Conservation (phyloP, 1,140 invertebrate species). For the Samia ricini region DNA sequence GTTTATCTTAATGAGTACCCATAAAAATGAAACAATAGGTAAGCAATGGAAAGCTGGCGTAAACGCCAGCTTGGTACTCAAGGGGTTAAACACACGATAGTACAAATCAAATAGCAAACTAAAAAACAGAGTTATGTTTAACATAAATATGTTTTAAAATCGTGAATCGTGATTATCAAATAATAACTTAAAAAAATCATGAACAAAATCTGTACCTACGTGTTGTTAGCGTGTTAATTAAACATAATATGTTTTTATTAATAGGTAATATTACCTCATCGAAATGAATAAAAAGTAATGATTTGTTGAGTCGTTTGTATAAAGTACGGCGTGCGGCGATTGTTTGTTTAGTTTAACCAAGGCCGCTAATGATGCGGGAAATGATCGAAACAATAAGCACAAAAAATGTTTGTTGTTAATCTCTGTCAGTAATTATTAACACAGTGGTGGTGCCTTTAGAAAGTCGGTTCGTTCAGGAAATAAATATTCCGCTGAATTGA, state of each 20-base stretch:
- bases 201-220: not conserved
- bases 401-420: constrained; percentile 8
- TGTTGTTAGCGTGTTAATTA: not conserved
- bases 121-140: not conserved
- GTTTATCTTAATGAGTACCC: no score
- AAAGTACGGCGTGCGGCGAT: constrained; percentile 13
- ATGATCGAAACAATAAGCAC: constrained; percentile 19
- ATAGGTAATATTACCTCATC: constrained; percentile 20
- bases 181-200: constrained; percentile 1
- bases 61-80: no score
- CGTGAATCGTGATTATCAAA: not conserved
- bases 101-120: not conserved
- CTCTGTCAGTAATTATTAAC: not conserved
- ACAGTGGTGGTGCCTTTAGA: not conserved
- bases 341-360: constrained; percentile 17
- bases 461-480: not conserved
- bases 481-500: not conserved
- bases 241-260: constrained; percentile 5
- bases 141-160: not conserved
- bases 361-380: constrained; percentile 23
- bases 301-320: constrained; percentile 12
- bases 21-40: no score
- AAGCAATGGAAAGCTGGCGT: no score
- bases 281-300: constrained; percentile 7
- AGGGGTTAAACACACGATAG: no score